These are phyloP conservation scores for Chrysaora quinquecirrha DNA, from an alignment of 30 jellyfish, hydroid and myxozoan species.

Conservation along the genomic window DNA sequence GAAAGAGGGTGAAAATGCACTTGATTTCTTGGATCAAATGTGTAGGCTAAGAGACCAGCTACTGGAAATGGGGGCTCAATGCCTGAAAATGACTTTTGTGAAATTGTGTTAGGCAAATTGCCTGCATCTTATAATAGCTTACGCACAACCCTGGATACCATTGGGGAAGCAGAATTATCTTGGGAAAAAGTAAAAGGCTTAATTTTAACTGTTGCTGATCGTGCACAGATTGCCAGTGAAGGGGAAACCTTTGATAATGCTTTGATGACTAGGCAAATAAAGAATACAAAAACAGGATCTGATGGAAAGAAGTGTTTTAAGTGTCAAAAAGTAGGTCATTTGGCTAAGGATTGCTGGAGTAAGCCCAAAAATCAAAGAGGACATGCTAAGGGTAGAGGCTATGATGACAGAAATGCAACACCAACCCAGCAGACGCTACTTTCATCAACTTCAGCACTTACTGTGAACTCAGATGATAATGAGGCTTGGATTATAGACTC, in stretches of 20 bases:
- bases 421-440: no score
- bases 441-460: no score
- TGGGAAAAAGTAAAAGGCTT: constrained; percentile 58
- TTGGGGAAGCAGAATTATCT: constrained; percentile 43
- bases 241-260: constrained; percentile 43
- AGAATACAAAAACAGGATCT: no score
- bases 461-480: no score
- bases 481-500: no score
- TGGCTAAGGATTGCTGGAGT: no score
- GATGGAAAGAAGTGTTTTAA: no score
- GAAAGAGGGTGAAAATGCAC: constrained; percentile 45
- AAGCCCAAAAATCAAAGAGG: no score
- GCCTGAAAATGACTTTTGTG: constrained; percentile 40
- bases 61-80: constrained; percentile 36
- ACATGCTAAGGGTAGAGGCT: no score
- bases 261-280: constrained; percentile 27
- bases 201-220: constrained; percentile 53
- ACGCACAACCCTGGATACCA: constrained; percentile 40
- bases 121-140: constrained; percentile 44
- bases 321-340: no score
- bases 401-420: no score
- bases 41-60: constrained; percentile 27
- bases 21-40: constrained; percentile 26
- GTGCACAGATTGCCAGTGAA: constrained; percentile 20
- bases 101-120: constrained; percentile 45